Conservation (phyloP, 2,113 vertebrate species). For the Elachura formosa region DNA sequence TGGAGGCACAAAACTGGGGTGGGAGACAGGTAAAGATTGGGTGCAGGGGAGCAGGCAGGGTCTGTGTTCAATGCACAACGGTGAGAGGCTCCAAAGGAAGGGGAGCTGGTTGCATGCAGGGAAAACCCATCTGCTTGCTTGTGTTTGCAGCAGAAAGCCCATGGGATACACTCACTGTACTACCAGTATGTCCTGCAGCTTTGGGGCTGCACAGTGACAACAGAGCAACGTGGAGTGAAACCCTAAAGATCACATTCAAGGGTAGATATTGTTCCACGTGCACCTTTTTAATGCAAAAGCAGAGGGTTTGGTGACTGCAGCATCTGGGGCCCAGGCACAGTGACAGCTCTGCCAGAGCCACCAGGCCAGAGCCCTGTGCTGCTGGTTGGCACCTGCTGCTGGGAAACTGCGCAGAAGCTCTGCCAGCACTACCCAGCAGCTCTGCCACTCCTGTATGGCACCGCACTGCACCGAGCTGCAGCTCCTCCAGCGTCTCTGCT, state of each 20-base stretch:
- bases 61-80: not conserved
- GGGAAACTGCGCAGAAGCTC: not conserved
- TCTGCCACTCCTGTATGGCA: not conserved
- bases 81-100: not conserved
- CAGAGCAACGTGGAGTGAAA: not conserved
- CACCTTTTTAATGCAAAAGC: not conserved
- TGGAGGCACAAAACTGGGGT: not conserved
- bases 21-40: not conserved
- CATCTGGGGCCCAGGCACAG: fast-evolving
- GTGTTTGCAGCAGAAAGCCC: not conserved
- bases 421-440: not conserved
- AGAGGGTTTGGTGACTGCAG: not conserved
- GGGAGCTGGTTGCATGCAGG: not conserved
- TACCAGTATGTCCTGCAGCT: not conserved
- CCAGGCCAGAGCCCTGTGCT: not conserved
- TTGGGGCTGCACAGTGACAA: not conserved
- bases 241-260: not conserved
- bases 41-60: not conserved
- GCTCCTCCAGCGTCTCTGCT: not conserved
- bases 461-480: not conserved
- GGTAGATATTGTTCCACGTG: not conserved
- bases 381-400: not conserved
- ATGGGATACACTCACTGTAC: not conserved
- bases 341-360: not conserved
- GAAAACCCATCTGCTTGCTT: not conserved